Base-by-base conservation (phyloP, 2,113 vertebrate species). In the Steatornis caripensis region DNA sequence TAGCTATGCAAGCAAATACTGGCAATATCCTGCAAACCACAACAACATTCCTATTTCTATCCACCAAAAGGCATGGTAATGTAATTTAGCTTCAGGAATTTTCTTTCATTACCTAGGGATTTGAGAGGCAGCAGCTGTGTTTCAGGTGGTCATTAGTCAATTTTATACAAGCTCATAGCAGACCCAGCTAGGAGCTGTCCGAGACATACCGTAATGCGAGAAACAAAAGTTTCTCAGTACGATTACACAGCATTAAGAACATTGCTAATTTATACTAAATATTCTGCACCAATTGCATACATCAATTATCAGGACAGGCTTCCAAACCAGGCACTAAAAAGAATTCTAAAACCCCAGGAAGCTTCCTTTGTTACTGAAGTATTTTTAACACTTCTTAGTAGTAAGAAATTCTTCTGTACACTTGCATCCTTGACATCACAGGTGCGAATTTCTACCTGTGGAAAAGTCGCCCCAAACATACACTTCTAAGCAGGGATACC, bases 121-220 rank as follows among this genome's bases (percentile, higher is more conserved):
- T 20, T 83, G 53, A 80, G 53, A 55, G 32, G 55, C 51, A 95
- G 61, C 36, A 79, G 77, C 53, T 12, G 4, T 4, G 8, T 60
- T 43, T 53, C 29, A 62, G 53, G 29, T 34, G 45, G 45, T 12
- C 0, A 0, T 27, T 26, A 55, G 26, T 27, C 12, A 24, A 7
- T 89, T 81, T 88, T 68, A 55, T 11, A 48, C 11, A 58, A 71
- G 32, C 27, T 84, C 32, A 64, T 2, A 70, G 90, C 29, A 77
- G 55, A 53, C 29, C 36, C n/a, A 68, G 18, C 43, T 54, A 58
- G 48, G 18, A 87, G 60, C 46, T 57, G n/a, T 43, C 48, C 26
- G 46, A 93, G 34, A 64, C 45, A 23, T 3, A n/a, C 0, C 5
- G 2, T 16, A 66, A 74, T 7, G 5, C n/a, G 27, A 81, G 64